Conservation (phyloP, 2,888 invertebrate species). For the Plusia festucae region DNA sequence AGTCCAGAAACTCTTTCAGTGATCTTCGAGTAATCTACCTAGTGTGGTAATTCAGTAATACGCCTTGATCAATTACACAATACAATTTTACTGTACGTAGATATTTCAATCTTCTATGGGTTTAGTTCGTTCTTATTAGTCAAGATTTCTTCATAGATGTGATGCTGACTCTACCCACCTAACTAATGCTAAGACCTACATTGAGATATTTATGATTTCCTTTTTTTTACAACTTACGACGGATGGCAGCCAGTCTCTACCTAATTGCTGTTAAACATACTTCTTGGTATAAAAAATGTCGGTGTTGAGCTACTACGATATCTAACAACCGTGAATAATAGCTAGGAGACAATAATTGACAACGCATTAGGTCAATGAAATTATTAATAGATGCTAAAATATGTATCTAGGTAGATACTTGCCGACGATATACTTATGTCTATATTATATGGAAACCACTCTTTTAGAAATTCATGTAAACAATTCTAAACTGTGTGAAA, state of each 20-base stretch:
- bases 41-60: too few species aligned
- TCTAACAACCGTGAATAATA: slow-evolving; percentile 40
- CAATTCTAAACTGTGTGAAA: background rate
- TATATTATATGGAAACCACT: background rate
- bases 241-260: slow-evolving; percentile 10
- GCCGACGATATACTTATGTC: background rate
- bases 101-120: too few species aligned
- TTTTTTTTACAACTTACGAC: slow-evolving; percentile 11
- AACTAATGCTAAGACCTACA: slow-evolving; percentile 2
- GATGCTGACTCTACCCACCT: background rate
- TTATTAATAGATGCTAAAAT: slow-evolving; percentile 2
- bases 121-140: background rate
- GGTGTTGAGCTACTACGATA: slow-evolving; percentile 23
- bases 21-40: too few species aligned
- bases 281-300: slow-evolving; percentile 27
- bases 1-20: too few species aligned
- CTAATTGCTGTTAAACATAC: slow-evolving; percentile 26
- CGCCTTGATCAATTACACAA: too few species aligned
- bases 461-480: background rate
- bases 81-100: too few species aligned
- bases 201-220: background rate
- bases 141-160: background rate
- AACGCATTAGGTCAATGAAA: slow-evolving; percentile 1
- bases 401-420: background rate
- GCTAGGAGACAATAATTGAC: slow-evolving; percentile 6